phyloP scores from a whole-genome alignment of 1,140 invertebrate genomes.

The Danaus melanippus region DNA sequence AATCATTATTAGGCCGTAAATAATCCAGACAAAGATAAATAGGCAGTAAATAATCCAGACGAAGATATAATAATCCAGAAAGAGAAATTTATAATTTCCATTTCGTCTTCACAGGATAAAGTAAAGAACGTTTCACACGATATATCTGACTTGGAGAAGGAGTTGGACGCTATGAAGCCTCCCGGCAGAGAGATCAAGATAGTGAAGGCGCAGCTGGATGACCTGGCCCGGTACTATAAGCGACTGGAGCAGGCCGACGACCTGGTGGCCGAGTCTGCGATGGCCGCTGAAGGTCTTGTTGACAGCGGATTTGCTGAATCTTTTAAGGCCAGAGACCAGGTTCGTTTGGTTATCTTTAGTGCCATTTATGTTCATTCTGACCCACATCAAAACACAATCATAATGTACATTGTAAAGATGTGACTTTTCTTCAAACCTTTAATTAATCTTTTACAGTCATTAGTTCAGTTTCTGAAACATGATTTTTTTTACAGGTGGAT shows the following conservation, averaged over 20 bases:
- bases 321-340: conserved; percentile 80
- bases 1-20: too few species aligned
- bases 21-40: too few species aligned
- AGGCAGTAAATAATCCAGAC: too few species aligned
- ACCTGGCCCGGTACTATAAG: conserved; percentile 79
- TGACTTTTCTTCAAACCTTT: too few species aligned
- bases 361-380: not conserved
- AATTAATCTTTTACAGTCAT: too few species aligned
- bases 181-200: conserved; percentile 89
- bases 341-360: conserved; percentile 15
- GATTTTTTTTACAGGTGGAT: conserved; percentile 76
- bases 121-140: conserved; percentile 84
- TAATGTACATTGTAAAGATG: too few species aligned
- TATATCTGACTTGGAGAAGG: conserved; percentile 85
- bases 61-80: too few species aligned
- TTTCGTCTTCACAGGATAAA: conserved; percentile 74
- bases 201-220: conserved; percentile 87
- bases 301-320: conserved; percentile 89
- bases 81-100: not conserved
- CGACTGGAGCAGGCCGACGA: conserved; percentile 79
- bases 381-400: too few species aligned
- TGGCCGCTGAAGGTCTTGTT: conserved; percentile 82
- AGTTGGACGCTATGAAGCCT: conserved; percentile 87
- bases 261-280: conserved; percentile 80
- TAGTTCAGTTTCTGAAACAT: too few species aligned